Base-by-base conservation (phyloP, 2,797 vertebrate species). In the Gephyroberyx darwinii region DNA sequence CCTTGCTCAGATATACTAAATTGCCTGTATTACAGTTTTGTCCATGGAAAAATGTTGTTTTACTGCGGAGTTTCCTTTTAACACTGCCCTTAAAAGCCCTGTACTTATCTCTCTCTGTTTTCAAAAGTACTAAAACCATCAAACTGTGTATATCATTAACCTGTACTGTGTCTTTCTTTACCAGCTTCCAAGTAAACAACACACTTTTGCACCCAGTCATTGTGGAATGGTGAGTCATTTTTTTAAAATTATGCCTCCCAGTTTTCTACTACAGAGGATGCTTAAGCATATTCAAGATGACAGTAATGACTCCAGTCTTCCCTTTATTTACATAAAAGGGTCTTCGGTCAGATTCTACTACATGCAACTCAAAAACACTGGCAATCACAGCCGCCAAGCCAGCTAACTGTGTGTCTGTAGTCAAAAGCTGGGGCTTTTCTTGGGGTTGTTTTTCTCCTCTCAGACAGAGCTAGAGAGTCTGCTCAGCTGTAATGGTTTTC, bases 101-200 rank as follows among this genome's bases (percentile, higher is more conserved):
- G n/a, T 4, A 55, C n/a, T 9, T 31, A 2, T 59, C 14, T 43
- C 5, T 16, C 20, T 47, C 16, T 61, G 60, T 62, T 56, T 64
- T 65, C 13, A 59, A 60, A 71, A 17, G 4, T 30, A 12, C 47
- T 20, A 17, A 35, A 22, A 8, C 3, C 1, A 65, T 41, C 2
- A 33, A 0, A 20, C 10, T 47, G 19, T 30, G 10, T 3, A 51
- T 51, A 4, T 43, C 20, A 17, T 16, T 45, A 43, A 43, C 39
- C 14, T 35, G n/a, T 30, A 17, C 30, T 31, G 7, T 31, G 31
- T 20, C 14, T 4, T 19, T 75, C 17, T 61, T 66, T 60, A 66
- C 0, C 80, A 99, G 97, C 54, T 98, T 98, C 83, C 90, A 90
- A 13, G 96, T 98, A 78, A 96, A 98, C 91, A 98, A 98, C 86